Conservation (phyloP, 1,140 invertebrate genomes). For the Uloborus diversus region DNA sequence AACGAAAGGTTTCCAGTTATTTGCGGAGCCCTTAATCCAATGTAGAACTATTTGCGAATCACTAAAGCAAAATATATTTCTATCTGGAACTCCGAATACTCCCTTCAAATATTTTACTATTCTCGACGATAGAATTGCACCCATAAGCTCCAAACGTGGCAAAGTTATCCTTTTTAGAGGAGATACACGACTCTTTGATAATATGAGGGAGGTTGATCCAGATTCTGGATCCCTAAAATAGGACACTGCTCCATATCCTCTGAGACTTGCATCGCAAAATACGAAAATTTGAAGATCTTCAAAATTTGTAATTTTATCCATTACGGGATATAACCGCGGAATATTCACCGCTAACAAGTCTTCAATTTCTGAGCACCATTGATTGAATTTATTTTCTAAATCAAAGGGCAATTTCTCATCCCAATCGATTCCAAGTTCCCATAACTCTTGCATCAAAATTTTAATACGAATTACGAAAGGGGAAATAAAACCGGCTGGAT, state of each 20-base stretch:
- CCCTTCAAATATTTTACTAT: slow-evolving; percentile 2
- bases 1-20: not conserved
- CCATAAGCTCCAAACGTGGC: slow-evolving; percentile 16
- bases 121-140: not conserved
- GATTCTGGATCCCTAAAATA: no score
- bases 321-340: not conserved
- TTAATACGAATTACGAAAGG: not conserved
- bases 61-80: not conserved
- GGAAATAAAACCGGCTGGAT: not conserved
- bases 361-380: not conserved
- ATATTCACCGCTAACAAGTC: not conserved
- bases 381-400: no score
- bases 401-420: no score
- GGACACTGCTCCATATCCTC: no score
- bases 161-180: not conserved
- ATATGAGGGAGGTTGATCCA: no score
- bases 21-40: slow-evolving; percentile 8
- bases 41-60: not conserved
- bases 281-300: not conserved
- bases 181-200: not conserved
- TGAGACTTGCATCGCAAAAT: not conserved
- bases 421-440: not conserved
- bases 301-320: not conserved
- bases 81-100: not conserved
- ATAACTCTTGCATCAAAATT: not conserved